Evolutionary conservation across 2,888 invertebrate genomes (phyloP), one percentile per base, ranked within the genome.

Genomic region (Stramonita haemastoma): DNA sequence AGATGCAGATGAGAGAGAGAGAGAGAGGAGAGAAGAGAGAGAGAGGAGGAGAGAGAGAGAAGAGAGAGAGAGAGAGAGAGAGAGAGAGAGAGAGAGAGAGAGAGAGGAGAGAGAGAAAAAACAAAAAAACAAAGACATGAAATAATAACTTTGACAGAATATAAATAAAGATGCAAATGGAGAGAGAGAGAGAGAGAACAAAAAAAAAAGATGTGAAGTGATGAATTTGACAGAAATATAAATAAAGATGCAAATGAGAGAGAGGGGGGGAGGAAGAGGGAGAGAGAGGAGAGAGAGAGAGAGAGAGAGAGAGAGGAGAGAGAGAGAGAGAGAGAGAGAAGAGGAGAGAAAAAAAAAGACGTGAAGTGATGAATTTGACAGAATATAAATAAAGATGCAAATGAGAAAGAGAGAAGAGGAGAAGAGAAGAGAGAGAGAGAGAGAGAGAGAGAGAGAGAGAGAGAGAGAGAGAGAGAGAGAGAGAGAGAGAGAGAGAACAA

Each of bases 1-100:
- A n/a, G n/a, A n/a, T n/a, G n/a, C n/a, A n/a, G n/a, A n/a, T n/a
- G 66, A 66, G 66, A 66, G 66, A 66, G 66, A 66, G 66, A 66
- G 66, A 66, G 66, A 66, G 66, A 66, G 66, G 5, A 66, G 66
- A 66, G 5, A 66, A 66, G 5, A 66, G 66, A 66, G 5, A 66
- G 66, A 66, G 66, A 6, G 5, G 66, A 66, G 5, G 60, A 66
- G 66, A 66, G 66, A 66, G 66, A 66, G 66, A 60, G n/a, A 26
- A 66, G 66, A 66, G 66, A 66, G 66, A 66, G 66, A 66, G 66
- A 66, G 66, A 66, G 66, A 66, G 66, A 66, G 66, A 66, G 5
- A 66, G 66, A 66, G 5, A 66, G 66, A 66, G 5, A 66, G 66
- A 66, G 5, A 66, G 66, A 66, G 5, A 66, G 66, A 66, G 66